Conservation (phyloP, 2,888 invertebrate species). For the Drosophila stalkeri region DNA sequence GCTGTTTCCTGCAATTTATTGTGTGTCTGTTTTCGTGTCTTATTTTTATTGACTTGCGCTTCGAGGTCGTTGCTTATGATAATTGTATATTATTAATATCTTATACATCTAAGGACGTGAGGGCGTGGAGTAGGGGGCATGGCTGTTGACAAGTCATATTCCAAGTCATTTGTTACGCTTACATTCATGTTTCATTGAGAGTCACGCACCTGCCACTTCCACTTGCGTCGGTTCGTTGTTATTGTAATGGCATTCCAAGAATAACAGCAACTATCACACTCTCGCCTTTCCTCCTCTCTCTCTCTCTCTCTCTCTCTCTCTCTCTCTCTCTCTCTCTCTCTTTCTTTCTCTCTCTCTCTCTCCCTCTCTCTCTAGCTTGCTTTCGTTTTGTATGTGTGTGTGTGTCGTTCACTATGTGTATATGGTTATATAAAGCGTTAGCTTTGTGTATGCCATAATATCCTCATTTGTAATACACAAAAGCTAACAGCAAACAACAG, state of each 20-base stretch:
- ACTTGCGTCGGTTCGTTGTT: conserved; percentile 18
- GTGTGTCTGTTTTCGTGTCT: conserved; percentile 15
- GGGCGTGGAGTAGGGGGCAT: background rate
- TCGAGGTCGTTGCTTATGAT: conserved; percentile 25
- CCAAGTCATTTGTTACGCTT: conserved; percentile 15
- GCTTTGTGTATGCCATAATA: conserved; percentile 39
- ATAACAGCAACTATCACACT: conserved; percentile 21
- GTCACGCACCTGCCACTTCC: conserved; percentile 17
- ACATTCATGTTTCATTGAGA: conserved; percentile 10
- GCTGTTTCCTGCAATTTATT: conserved; percentile 1
- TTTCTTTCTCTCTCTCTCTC: background rate
- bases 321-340: background rate
- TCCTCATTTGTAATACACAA: conserved; percentile 31
- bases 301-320: background rate
- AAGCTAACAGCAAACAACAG: conserved; percentile 10
- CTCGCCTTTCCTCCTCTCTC: background rate
- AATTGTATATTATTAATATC: conserved; percentile 21
- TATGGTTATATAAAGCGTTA: conserved; percentile 65
- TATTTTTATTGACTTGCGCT: conserved; percentile 17
- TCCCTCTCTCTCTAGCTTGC: background rate
- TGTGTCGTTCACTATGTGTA: conserved; percentile 7
- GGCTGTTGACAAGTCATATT: conserved; percentile 20
- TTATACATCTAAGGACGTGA: background rate
- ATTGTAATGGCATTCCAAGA: conserved; percentile 61
- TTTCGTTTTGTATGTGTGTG: background rate